phyloP scores from a whole-genome alignment of 2,113 vertebrate species.

The Bubalus kerabau region DNA sequence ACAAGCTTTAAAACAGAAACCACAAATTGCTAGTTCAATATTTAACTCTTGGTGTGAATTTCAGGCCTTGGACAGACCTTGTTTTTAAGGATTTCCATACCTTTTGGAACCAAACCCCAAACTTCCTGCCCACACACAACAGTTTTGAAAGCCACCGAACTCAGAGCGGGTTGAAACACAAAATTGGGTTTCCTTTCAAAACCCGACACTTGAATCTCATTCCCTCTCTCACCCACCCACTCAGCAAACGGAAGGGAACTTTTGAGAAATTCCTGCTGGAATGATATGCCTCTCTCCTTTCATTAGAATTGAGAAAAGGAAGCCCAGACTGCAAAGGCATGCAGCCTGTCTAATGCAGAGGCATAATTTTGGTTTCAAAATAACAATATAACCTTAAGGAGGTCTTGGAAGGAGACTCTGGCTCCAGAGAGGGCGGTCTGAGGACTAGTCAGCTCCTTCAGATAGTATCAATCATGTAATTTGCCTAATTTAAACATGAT shows the following conservation, averaged over 20 bases:
- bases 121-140: not conserved
- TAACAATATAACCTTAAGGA: not conserved
- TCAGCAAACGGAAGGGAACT: not conserved
- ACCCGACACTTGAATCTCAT: accelerated
- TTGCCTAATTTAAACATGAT: not conserved
- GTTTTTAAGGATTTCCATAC: not conserved
- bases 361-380: not conserved
- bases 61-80: not conserved
- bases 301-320: not conserved
- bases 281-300: not conserved
- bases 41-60: not conserved
- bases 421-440: not conserved
- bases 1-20: not conserved
- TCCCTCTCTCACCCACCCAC: not conserved
- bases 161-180: accelerated
- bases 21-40: not conserved
- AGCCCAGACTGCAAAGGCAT: not conserved
- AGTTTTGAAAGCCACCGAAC: not conserved
- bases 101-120: not conserved
- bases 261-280: not conserved
- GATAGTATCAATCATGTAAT: not conserved
- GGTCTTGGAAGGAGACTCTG: not conserved
- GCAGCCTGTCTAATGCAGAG: not conserved
- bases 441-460: not conserved
- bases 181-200: not conserved